Evolutionary conservation across 2,797 vertebrate genomes (phyloP).

Genomic region (Etheostoma nigrum): DNA sequence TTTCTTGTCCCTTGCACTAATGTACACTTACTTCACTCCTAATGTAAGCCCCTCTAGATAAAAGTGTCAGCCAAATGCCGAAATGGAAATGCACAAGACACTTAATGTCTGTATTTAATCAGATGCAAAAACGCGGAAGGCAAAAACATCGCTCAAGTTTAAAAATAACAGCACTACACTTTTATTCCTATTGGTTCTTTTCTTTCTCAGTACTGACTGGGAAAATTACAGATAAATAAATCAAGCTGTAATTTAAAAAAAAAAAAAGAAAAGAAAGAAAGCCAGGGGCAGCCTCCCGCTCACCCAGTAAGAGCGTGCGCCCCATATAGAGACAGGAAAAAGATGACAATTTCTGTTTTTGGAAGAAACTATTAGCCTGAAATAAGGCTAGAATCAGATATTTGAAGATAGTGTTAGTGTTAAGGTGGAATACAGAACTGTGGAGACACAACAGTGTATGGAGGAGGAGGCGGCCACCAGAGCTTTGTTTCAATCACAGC

Average conservation of each 20-base stretch:
- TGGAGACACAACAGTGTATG: not conserved
- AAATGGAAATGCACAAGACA: slow-evolving; percentile 41
- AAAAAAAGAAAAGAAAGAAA: too few species aligned
- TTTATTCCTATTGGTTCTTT: slow-evolving; percentile 4
- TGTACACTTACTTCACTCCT: slow-evolving; percentile 14
- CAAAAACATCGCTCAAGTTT: slow-evolving; percentile 20
- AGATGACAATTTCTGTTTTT: too few species aligned
- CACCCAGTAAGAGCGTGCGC: too few species aligned
- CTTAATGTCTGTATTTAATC: slow-evolving; percentile 46
- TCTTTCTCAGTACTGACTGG: slow-evolving; percentile 15
- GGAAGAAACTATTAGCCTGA: not conserved
- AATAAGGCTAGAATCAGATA: not conserved
- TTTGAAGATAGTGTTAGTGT: not conserved
- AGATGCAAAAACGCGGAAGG: slow-evolving; percentile 30
- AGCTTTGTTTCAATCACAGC: not conserved
- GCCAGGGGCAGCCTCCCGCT: too few species aligned
- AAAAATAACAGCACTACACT: slow-evolving; percentile 27
- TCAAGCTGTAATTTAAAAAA: not conserved
- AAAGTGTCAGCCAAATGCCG: slow-evolving; percentile 26
- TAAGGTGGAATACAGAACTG: not conserved
- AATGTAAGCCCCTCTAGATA: slow-evolving; percentile 40
- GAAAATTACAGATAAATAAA: slow-evolving; percentile 19
- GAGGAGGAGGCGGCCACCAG: not conserved
- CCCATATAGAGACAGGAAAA: too few species aligned
- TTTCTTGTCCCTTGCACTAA: slow-evolving; percentile 23